Evolutionary conservation across 1,140 invertebrate genomes (phyloP).

Genomic region (Himalopsyche phryganea): DNA sequence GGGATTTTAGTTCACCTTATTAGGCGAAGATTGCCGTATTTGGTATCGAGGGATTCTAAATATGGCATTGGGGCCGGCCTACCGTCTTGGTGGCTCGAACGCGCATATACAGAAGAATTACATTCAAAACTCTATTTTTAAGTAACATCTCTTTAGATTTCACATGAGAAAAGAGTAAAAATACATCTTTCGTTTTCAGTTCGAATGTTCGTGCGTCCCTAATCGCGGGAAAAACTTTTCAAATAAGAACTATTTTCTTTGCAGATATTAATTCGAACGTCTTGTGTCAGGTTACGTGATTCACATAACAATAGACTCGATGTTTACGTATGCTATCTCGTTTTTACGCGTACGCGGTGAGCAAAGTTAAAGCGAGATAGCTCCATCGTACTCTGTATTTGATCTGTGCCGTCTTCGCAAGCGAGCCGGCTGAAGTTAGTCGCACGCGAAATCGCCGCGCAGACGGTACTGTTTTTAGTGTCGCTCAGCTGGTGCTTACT

Average conservation of each 20-base stretch:
- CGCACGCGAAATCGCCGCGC: conserved; percentile 50
- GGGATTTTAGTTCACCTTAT: conserved; percentile 68
- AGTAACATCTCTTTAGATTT: conserved; percentile 1
- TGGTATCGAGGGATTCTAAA: conserved; percentile 69
- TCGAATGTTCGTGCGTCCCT: conserved; percentile 1
- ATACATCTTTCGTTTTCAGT: not conserved
- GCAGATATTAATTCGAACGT: conserved; percentile 22
- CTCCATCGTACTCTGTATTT: conserved; percentile 44
- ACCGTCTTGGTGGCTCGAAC: conserved; percentile 47
- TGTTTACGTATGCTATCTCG: conserved; percentile 36
- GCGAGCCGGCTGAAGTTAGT: conserved; percentile 46
- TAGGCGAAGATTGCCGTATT: conserved; percentile 69
- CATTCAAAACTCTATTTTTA: conserved; percentile 21
- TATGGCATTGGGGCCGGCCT: conserved; percentile 68
- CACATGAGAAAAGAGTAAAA: not conserved
- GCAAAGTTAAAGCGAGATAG: conserved; percentile 35
- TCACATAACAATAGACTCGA: conserved; percentile 27
- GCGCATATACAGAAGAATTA: conserved; percentile 30
- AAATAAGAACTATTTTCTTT: conserved; percentile 30
- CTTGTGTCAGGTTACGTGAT: conserved; percentile 39
- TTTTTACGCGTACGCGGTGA: conserved; percentile 28
- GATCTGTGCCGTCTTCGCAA: conserved; percentile 41
- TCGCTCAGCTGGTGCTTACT: conserved; percentile 45
- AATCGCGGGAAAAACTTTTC: conserved; percentile 13
- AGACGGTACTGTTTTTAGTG: conserved; percentile 48